Base-by-base conservation (phyloP, 2,113 vertebrate species). In the Apteryx mantelli region DNA sequence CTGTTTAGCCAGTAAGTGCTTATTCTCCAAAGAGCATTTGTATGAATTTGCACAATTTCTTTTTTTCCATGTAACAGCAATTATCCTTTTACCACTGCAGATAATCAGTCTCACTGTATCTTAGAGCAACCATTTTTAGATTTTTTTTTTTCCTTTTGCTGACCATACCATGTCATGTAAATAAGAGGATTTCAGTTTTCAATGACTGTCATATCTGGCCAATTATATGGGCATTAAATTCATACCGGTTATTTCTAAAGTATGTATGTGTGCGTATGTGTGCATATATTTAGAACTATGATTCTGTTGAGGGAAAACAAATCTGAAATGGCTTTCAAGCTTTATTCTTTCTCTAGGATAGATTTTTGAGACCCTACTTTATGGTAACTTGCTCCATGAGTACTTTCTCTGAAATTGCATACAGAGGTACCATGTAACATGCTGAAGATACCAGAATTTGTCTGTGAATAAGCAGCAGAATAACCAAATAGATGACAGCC, bases 381-480 rank as follows among this genome's bases (percentile, higher is more conserved):
- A 70, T 34, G 87, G 48, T 36, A 63, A 82, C 82, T 87, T 91
- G 32, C 85, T 95, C 60, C 42, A 8, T 19, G 75, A 83, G 30
- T 28, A 9, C 64, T 94, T 91, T 86, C 60, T 68, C 60, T 95
- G 85, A 65, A 97, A 89, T 61, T 63, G 71, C 73, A 22, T 5
- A 3, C 90, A 66, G 90, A 61, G 0, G 0, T 74, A 18, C 64
- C 32, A 12, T 34, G 18, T 81, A 75, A 81, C 32, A 8, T 84
- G 76, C 64, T 88, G 86, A 68, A 86, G 32, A 38, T 68, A 93
- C 1, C 46, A 60, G 71, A 80, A 65, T 94, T 90, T 96, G 46
- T 40, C 87, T 88, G 53, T 91, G 85, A 86, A 75, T 93, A 90
- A 84, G 90, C 83, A 91, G 34, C 55, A 90, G 61, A 83, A n/a